Evolutionary conservation across 2,797 vertebrate genomes (phyloP).

Genomic region (Hozukius guyotensis): DNA sequence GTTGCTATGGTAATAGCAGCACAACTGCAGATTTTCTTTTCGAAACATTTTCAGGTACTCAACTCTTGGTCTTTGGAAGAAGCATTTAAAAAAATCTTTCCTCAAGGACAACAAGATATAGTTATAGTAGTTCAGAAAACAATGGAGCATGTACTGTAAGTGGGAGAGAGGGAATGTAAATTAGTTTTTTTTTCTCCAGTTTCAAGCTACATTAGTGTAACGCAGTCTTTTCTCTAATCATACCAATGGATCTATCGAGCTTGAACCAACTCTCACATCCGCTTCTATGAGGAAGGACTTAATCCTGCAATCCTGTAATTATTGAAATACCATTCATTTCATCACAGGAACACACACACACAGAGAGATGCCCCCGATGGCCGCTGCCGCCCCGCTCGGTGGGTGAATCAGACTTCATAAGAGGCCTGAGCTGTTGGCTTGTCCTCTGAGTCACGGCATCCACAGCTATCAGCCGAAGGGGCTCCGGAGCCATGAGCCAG

Average conservation of each 20-base stretch:
- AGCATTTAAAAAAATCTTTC: not conserved
- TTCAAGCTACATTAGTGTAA: not conserved
- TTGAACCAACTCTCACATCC: slow-evolving; percentile 9
- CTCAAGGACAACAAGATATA: not conserved
- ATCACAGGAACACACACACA: slow-evolving; percentile 9
- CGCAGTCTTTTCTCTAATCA: not conserved
- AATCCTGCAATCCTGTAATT: slow-evolving; percentile 22
- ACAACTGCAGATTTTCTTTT: slow-evolving; percentile 7
- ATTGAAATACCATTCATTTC: slow-evolving; percentile 30
- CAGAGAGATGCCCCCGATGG: not conserved
- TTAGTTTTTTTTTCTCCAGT: not conserved
- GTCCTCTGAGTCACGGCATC: slow-evolving; percentile 50
- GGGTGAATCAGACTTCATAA: slow-evolving; percentile 30
- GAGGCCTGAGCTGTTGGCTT: slow-evolving; percentile 20
- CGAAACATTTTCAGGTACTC: slow-evolving; percentile 1
- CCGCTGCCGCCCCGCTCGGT: not conserved
- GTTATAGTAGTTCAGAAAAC: not conserved
- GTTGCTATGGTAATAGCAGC: slow-evolving; percentile 49
- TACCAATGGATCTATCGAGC: slow-evolving; percentile 3
- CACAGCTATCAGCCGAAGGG: slow-evolving; percentile 40
- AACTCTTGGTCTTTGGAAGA: not conserved
- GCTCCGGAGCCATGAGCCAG: slow-evolving; percentile 11
- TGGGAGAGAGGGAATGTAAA: too few species aligned
- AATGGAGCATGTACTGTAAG: not conserved
- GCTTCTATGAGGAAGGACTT: slow-evolving; percentile 3